Percentiles rank a stretch among this genome's conserved stretches.
Evolutionary conservation across 2,113 vertebrate species (phyloP).

Genomic region (Crotalus horridus): DNA sequence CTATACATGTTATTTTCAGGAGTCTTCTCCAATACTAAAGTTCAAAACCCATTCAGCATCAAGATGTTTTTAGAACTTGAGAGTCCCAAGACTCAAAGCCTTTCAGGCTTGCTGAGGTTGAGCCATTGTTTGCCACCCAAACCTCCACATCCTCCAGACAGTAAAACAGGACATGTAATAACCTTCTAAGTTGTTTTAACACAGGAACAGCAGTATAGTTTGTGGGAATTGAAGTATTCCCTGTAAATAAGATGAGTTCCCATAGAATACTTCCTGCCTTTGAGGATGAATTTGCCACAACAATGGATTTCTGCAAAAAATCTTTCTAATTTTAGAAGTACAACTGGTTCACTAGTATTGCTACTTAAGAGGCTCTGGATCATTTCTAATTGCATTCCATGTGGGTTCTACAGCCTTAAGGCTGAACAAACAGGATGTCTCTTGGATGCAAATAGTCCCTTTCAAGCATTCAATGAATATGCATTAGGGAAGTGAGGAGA

Average conservation of each 20-base stretch:
- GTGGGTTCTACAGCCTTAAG: background rate
- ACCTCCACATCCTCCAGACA: background rate
- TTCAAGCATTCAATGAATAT: background rate
- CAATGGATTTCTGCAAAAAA: background rate
- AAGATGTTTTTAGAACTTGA: background rate
- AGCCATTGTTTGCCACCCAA: background rate
- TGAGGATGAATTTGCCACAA: background rate
- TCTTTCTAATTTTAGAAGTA: background rate
- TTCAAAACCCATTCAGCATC: background rate
- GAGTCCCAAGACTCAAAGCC: background rate
- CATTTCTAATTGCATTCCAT: background rate
- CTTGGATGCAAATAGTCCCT: background rate
- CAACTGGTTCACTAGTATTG: background rate
- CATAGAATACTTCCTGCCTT: background rate
- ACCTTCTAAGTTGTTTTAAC: background rate
- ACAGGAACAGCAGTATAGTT: background rate
- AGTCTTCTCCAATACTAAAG: background rate
- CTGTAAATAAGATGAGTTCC: background rate
- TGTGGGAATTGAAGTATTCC: background rate
- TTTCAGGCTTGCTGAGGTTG: background rate
- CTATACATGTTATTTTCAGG: background rate
- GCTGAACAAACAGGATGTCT: background rate
- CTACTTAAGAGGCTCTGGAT: background rate
- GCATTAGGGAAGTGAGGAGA: background rate
- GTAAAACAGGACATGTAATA: background rate